Evolutionary conservation across 2,113 vertebrate genomes (phyloP), one percentile per base, ranked within the genome.

Genomic region (Oncorhynchus keta): DNA sequence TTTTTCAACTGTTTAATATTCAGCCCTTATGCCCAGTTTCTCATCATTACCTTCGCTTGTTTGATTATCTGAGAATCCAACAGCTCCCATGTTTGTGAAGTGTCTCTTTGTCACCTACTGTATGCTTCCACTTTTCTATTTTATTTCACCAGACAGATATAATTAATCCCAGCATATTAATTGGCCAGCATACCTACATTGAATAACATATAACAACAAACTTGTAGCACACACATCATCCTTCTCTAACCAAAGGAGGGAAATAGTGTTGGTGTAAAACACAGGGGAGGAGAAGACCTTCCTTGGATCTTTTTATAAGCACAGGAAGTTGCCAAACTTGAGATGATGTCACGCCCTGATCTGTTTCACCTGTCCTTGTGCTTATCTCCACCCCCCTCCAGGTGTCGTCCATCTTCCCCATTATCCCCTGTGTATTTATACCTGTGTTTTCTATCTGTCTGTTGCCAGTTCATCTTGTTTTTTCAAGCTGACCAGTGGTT

Each of bases 1-100:
- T 45, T 45, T 81, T 75, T 68, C 26, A 65, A 67, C 75, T 77
- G 35, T 73, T 82, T 76, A 61, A 76, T 74, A 79, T 80, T 78
- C 83, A 79, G 77, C 73, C 59, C 73, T 68, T 74, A 55, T 55
- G 51, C 70, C 71, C 76, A 64, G 68, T 82, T 77, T 79, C 30
- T 67, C 35, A 78, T 66, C 26, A 78, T 70, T 35, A 77, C 62
- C 32, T 75, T 72, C 1, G 26, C 70, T 48, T 45, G n/a, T 71
- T 45, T 51, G 61, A 14, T 49, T 16, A 76, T 74, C 16, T 20
- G n/a, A 65, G 28, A 75, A 35, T 30, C 9, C 9, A 45, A 45
- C 35, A 13, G 68, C 69, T 79, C n/a, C 66, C 30, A 9, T 35
- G 6, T 24, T 62, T 62, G n/a, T 62, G n/a, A 62, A 62, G 18